Evolutionary conservation across 2,113 vertebrate species (phyloP).

Genomic region (Dromiciops gliroides): DNA sequence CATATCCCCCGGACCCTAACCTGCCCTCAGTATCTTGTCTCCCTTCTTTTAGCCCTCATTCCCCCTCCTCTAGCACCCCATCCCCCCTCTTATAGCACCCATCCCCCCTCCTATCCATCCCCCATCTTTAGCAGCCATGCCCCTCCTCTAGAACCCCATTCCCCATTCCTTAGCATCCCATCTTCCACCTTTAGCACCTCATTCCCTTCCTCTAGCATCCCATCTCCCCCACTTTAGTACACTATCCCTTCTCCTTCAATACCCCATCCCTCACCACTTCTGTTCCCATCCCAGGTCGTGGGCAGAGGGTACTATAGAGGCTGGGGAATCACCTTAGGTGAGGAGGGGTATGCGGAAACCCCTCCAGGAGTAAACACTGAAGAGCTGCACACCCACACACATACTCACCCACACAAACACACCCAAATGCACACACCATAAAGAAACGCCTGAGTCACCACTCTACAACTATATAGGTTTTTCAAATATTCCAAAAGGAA

Average conservation of each 20-base stretch:
- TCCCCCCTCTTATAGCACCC: not conserved
- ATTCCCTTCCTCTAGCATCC: not conserved
- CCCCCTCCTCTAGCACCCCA: not conserved
- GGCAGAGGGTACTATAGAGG: not conserved
- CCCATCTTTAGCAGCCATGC: not conserved
- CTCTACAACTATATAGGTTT: not conserved
- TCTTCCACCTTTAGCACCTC: not conserved
- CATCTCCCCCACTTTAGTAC: not conserved
- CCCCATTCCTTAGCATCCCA: not conserved
- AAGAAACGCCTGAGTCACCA: not conserved
- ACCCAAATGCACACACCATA: not conserved
- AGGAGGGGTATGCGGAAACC: not conserved
- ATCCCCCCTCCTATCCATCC: not conserved
- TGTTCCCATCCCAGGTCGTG: not conserved
- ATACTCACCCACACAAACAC: not conserved
- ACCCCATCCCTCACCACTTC: not conserved
- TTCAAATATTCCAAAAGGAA: not conserved
- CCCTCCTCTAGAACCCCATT: not conserved
- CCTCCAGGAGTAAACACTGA: not conserved
- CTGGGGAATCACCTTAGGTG: rapidly evolving
- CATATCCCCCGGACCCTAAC: not conserved
- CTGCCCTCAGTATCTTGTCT: not conserved
- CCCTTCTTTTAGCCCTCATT: not conserved
- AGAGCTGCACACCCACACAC: too few species aligned
- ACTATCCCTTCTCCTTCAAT: not conserved